Evolutionary conservation across 2,113 vertebrate species (phyloP).

Genomic region (Oxyruncus cristatus): DNA sequence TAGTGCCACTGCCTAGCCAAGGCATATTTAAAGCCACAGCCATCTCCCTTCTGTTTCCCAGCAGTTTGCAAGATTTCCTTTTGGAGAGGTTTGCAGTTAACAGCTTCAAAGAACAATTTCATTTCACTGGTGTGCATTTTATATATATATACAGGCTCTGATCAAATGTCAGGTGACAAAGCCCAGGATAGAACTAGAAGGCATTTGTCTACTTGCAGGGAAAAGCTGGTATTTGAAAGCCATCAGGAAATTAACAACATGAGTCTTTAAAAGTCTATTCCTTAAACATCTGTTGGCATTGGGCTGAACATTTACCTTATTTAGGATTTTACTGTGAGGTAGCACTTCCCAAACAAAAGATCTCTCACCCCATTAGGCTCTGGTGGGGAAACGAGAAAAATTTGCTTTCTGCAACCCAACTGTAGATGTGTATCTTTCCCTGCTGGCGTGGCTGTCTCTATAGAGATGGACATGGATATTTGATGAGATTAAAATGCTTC

Average conservation of each 20-base stretch:
- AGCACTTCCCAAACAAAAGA: background rate
- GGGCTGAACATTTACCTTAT: background rate
- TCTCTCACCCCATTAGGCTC: background rate
- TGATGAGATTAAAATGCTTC: constrained; percentile 68
- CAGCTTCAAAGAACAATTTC: constrained; percentile 11
- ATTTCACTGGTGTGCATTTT: background rate
- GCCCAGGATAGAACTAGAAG: background rate
- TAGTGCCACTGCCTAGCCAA: background rate
- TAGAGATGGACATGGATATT: constrained; percentile 63
- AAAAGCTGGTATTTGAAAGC: background rate
- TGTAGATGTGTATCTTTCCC: constrained; percentile 31
- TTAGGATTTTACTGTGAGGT: background rate
- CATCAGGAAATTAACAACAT: constrained; percentile 16
- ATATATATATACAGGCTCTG: background rate
- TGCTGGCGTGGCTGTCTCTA: constrained; percentile 49
- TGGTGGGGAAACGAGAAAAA: background rate
- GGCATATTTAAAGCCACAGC: constrained; percentile 36
- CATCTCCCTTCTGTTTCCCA: constrained; percentile 6
- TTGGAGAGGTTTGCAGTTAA: background rate
- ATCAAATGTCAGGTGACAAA: constrained; percentile 24
- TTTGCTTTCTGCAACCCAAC: background rate
- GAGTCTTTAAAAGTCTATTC: constrained; percentile 30
- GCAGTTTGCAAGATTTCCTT: background rate
- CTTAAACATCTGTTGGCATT: constrained; percentile 8
- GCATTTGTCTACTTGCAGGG: background rate